phyloP scores from a whole-genome alignment of 2,113 vertebrate genomes.

The Poicephalus meyeri region DNA sequence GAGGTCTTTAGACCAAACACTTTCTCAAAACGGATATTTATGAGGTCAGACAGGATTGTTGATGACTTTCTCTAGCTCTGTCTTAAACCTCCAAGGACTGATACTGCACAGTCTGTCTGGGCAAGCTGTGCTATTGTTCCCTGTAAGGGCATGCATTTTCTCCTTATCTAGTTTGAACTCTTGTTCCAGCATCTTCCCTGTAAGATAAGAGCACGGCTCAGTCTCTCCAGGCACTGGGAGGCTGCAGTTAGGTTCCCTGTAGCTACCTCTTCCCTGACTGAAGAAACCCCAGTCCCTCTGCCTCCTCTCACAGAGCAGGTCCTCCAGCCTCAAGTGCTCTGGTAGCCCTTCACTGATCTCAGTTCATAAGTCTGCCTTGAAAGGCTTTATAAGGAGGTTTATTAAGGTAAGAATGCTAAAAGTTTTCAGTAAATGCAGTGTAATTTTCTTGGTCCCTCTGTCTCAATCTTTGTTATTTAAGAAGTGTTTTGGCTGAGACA shows the following conservation, averaged over 20 bases:
- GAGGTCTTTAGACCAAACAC: background rate
- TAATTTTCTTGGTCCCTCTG: background rate
- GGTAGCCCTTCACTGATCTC: too few species aligned
- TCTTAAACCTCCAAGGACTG: background rate
- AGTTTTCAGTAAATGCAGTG: background rate
- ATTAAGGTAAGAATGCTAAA: background rate
- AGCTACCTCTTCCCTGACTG: background rate
- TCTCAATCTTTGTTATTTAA: background rate
- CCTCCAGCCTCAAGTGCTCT: background rate
- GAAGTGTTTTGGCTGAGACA: background rate
- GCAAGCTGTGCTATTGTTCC: background rate
- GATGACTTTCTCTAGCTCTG: background rate
- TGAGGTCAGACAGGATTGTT: background rate
- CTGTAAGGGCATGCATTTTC: background rate
- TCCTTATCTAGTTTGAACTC: background rate
- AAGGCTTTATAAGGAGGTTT: background rate
- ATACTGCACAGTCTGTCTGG: background rate
- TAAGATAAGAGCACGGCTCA: background rate
- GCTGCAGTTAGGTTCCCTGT: background rate
- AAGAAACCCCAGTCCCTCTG: background rate
- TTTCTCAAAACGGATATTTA: background rate
- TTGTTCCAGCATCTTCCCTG: background rate
- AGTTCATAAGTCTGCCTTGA: background rate
- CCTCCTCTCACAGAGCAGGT: background rate
- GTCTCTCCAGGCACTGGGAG: fast-evolving